Base-by-base conservation (phyloP, 2,888 invertebrate genomes). In the Tetrapedia diversipes region DNA sequence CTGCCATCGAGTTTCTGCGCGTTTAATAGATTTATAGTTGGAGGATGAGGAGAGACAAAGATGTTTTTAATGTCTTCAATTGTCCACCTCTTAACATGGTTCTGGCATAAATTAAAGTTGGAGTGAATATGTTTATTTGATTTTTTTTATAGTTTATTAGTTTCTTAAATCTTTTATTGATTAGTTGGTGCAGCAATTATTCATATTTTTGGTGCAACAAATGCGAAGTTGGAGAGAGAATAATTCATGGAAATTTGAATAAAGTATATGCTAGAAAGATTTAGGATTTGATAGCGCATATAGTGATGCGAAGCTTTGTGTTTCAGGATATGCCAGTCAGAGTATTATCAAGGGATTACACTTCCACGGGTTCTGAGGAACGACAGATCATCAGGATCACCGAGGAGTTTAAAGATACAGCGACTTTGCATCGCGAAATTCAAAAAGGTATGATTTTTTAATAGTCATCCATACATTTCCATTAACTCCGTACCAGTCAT, bases 261-360 rank as follows among this genome's bases (percentile, higher is more conserved):
- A 7, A 39, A 24, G 29, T 32, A 10, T 22, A 41, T n/a, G 34
- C 37, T 27, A 41, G 10, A 24, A 29, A 56, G 47, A 24, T 45
- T 64, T 51, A 39, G 51, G n/a, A 29, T 41, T 45, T 32, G 16
- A 54, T 73, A 57, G 41, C 29, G n/a, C 34, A 4, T 22, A 51
- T 11, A 32, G 0, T 14, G 37, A 53, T 53, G 43, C 51, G 16
- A 37, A 59, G 29, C 63, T 59, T 39, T 59, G 39, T 27, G 64
- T 47, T 54, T 34, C 72, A 11, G 54, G 14, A 53, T 64, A 27
- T 32, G 71, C 53, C 65, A 60, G 45, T 65, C 64, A 10, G 27
- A 54, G 71, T 75, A 75, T 75, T 72, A 65, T 65, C 74, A 59
- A 51, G 74, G 74, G 74, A 54, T 54, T 59, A 65, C 45, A 22